Base-by-base conservation (phyloP, 2,888 invertebrate genomes). In the Orthosia cruda region DNA sequence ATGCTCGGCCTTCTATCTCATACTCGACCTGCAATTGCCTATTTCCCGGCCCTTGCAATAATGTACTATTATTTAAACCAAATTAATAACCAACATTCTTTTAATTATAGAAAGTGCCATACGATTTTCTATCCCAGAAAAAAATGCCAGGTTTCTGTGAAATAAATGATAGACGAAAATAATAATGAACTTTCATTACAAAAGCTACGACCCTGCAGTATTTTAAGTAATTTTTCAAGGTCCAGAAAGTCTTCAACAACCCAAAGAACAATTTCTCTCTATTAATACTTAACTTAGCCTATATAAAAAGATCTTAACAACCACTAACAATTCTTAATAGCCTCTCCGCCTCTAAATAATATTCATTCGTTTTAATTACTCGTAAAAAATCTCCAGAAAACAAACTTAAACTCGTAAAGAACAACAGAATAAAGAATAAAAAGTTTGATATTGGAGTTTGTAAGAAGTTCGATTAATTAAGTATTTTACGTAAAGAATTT, bases 291-390 rank as follows among this genome's bases (percentile, higher is more conserved):
- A 87, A 86, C 74, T 76, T 47, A 55, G 18, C 57, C 61, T 26
- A 67, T 67, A 71, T 78, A 71, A 86, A 83, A 78, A 63, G 40
- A 59, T 23, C 32, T 66, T 23, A 68, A 77, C 69, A 73, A 72
- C 74, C 72, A 59, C 76, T 70, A 72, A 88, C 68, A 77, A 55
- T 72, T 59, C 67, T 57, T 71, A 75, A 84, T 45, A 49, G 74
- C 64, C 73, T 63, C 75, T 77, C 23, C 18, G 69, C 52, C 40
- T 72, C 75, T 73, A 78, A 80, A 85, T 85, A 83, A 83, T 77
- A 72, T 78, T 87, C 77, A 81, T 88, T 87, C 72, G 69, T 79
- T 87, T 87, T 87, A 88, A 87, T 88, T 88, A 88, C 77, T 80
- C 89, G 80, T 87, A 78, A 87, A 88, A 87, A 84, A 87, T 62